Evolutionary conservation across 2,113 vertebrate genomes (phyloP), one percentile per base, ranked within the genome.

Genomic region (Rhinoptilus africanus): DNA sequence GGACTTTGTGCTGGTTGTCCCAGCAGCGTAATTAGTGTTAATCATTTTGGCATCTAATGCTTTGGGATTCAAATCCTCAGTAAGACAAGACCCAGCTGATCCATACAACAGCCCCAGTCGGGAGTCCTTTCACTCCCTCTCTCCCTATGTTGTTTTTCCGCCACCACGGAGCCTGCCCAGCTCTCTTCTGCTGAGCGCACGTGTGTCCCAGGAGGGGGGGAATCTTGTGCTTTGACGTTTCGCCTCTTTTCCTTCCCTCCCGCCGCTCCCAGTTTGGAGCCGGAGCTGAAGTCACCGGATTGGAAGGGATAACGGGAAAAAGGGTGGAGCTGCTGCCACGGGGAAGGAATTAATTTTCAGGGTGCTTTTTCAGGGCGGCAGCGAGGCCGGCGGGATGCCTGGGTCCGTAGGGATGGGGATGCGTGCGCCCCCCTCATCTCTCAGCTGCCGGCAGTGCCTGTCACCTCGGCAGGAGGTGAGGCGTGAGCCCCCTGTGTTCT

Each of bases 271-370:
- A 89, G 72, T 89, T 93, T 8, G 5, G 79, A 85, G 84, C 68
- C n/a, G 43, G 83, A 92, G 69, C 73, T 96, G 90, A 96, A 95
- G 62, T 97, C 92, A 85, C 80, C 0, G 4, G 74, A 91, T 93
- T 97, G 95, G 91, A 97, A 95, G 84, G 84, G 73, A 87, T 95
- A 96, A 89, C 9, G 85, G 94, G 88, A 37, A 84, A 75, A 95
- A 95, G 95, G 92, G 96, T 93, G 89, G 94, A 95, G 92, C 66
- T 89, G 87, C 67, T 85, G 59, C 84, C 20, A 43, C 1, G 0
- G 63, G 67, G 82, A 97, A 96, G 47, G 28, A 83, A 90, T 85
- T 93, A 14, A 26, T 35, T 88, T 93, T 89, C 4, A 2, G 47
- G 60, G 77, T 6, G 6, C 56, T 75, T 85, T 75, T 54, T 82